Conservation (phyloP, 2,888 invertebrate genomes). For the Dasypogon diadema region DNA sequence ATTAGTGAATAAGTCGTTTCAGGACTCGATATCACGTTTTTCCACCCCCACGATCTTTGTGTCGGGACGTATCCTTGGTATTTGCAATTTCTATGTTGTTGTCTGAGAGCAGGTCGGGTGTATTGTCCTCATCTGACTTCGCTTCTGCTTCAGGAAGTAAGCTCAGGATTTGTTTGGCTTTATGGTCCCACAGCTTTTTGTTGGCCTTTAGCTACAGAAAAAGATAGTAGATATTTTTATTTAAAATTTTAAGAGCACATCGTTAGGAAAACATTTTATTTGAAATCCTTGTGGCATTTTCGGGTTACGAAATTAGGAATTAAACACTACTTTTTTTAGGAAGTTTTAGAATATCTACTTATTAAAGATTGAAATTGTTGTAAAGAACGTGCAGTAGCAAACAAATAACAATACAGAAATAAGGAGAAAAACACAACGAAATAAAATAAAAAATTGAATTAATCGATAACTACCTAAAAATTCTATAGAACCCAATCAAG, state of each 20-base stretch:
- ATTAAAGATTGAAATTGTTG: no score
- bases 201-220: conserved; percentile 66
- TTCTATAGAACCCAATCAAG: no score
- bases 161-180: conserved; percentile 67
- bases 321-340: no score
- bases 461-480: no score
- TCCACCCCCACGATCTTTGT: conserved; percentile 52
- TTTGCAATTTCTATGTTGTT: conserved; percentile 2
- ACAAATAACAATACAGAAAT: no score
- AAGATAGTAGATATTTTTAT: not conserved
- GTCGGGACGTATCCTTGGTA: conserved; percentile 56
- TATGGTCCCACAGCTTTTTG: conserved; percentile 68
- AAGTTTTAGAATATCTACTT: no score
- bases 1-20: conserved; percentile 58
- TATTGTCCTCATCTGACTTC: conserved; percentile 62
- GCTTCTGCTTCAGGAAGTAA: conserved; percentile 59
- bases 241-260: not conserved
- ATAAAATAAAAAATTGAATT: no score
- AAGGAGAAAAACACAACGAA: no score
- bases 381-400: no score
- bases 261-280: not conserved
- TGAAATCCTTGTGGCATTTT: not conserved
- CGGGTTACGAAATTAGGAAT: no score
- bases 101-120: conserved; percentile 40
- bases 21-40: conserved; percentile 60